These are phyloP conservation scores for Lepus townsendii DNA, from an alignment of 2,797 vertebrate species.

Conservation along the genomic window DNA sequence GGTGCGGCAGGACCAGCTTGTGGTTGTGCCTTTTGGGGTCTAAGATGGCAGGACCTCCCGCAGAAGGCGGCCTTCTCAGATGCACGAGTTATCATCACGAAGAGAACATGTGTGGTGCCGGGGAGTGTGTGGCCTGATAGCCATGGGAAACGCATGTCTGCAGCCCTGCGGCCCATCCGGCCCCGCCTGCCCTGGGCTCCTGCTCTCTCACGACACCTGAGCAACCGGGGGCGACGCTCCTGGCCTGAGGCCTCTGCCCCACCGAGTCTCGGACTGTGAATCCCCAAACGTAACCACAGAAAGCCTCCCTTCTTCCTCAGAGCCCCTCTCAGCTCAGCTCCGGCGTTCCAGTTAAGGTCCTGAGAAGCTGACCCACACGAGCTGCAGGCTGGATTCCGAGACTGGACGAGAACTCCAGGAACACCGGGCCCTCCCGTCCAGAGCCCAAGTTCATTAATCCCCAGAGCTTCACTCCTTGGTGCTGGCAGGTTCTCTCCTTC, in stretches of 20 bases:
- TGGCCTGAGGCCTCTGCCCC: too few relatives aligned
- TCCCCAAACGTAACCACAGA: too few relatives aligned
- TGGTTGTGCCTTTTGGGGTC: background rate
- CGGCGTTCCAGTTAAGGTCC: too few relatives aligned
- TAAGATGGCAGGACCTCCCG: background rate
- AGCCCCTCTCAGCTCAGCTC: background rate
- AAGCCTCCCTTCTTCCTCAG: background rate
- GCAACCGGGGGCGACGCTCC: too few relatives aligned
- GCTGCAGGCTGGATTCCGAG: too few relatives aligned
- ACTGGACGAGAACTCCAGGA: too few relatives aligned
- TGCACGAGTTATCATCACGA: conserved; percentile 10
- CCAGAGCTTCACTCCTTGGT: background rate
- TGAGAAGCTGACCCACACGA: too few relatives aligned
- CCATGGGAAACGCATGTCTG: background rate
- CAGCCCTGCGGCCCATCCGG: rapidly evolving
- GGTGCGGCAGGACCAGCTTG: background rate
- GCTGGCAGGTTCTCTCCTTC: background rate
- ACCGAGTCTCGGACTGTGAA: too few relatives aligned
- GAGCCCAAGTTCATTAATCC: background rate
- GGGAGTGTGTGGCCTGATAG: background rate
- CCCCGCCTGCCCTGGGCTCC: background rate
- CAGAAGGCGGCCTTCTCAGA: background rate
- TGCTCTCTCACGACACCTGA: too few relatives aligned
- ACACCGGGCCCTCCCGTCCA: too few relatives aligned
- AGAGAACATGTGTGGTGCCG: background rate